phyloP scores from a whole-genome alignment of 2,113 vertebrate genomes.

The Callospermophilus lateralis region DNA sequence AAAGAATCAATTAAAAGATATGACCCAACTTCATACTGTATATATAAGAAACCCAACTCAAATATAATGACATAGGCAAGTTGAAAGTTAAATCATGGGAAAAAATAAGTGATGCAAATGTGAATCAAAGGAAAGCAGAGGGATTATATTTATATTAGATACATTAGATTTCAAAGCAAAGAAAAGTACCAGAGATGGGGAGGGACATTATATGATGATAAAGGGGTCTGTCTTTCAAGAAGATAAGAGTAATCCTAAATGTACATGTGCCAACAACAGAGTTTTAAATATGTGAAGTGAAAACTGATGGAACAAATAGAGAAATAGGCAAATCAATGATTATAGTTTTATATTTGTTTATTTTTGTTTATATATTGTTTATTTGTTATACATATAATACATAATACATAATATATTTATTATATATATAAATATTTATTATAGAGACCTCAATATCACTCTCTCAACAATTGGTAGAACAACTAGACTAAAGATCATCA shows the following conservation, averaged over 20 bases:
- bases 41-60: neutral
- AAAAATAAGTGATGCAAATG: neutral
- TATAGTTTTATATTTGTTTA: neutral
- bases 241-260: neutral
- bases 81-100: neutral
- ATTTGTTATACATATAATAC: neutral
- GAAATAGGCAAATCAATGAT: neutral
- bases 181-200: neutral
- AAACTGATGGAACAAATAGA: neutral
- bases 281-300: neutral
- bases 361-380: neutral
- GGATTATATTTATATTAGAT: neutral
- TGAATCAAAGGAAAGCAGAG: neutral
- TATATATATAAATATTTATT: neutral
- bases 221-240: neutral
- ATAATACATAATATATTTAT: neutral
- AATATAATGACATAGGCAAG: neutral
- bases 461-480: neutral
- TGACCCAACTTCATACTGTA: neutral
- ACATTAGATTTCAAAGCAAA: neutral
- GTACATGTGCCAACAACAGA: neutral
- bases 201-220: neutral
- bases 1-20: neutral
- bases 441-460: neutral
- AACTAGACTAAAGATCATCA: neutral